Percentiles rank a stretch among this genome's conserved stretches.
These are phyloP conservation scores for Drosophila teissieri DNA, from an alignment of 1,140 invertebrate genomes.

Conservation along the genomic window DNA sequence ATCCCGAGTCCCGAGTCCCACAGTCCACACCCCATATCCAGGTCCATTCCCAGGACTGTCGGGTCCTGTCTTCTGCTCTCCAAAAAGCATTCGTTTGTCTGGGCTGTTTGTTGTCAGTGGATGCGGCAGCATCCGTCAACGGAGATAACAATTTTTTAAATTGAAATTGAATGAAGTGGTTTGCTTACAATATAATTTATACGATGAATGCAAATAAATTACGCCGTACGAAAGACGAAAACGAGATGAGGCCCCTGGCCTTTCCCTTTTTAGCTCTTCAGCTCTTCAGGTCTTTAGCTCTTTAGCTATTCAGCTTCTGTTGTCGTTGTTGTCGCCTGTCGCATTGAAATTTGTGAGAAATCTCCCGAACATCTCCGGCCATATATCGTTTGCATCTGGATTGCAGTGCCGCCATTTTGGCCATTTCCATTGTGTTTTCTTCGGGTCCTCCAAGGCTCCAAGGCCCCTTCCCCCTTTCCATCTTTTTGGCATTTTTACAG, in stretches of 20 bases:
- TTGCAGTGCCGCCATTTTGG: constrained; percentile 74
- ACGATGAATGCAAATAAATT: constrained; percentile 84
- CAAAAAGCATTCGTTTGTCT: constrained; percentile 73
- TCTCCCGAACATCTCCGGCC: constrained; percentile 54
- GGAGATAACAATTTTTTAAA: constrained; percentile 84
- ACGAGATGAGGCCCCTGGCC: constrained; percentile 44
- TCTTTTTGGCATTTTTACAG: constrained; percentile 68
- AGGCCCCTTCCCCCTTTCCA: constrained; percentile 15
- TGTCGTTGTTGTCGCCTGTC: constrained; percentile 42
- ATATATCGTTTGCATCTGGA: constrained; percentile 79
- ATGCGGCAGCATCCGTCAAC: constrained; percentile 79
- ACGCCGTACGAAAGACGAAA: constrained; percentile 56
- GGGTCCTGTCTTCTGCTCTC: constrained; percentile 47
- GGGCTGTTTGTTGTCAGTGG: constrained; percentile 74
- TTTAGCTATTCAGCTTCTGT: constrained; percentile 8
- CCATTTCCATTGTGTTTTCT: constrained; percentile 46
- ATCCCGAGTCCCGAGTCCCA: constrained; percentile 6
- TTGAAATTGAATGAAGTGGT: constrained; percentile 84
- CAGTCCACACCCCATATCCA: constrained; percentile 3
- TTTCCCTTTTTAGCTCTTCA: constrained; percentile 63
- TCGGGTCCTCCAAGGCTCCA: background rate
- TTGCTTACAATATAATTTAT: constrained; percentile 84
- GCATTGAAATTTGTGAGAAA: constrained; percentile 82
- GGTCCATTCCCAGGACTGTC: constrained; percentile 47
- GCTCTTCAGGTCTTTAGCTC: constrained; percentile 19